Conservation (phyloP, 1,140 invertebrate genomes). For the Cherax quadricarinatus region DNA sequence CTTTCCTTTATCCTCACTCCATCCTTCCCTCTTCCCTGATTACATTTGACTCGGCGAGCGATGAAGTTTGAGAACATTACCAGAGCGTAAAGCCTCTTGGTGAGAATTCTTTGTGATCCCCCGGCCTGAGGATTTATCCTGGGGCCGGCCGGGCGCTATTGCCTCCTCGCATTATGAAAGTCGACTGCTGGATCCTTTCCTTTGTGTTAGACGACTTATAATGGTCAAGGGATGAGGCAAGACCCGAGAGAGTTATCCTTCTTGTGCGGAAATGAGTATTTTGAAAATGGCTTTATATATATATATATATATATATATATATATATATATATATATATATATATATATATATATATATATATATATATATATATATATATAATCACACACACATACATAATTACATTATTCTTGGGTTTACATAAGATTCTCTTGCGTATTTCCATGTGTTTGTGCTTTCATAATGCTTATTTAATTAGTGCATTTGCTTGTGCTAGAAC, state of each 20-base stretch:
- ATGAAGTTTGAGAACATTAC: constrained; percentile 50
- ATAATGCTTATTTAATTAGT: no score
- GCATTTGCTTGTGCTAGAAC: no score
- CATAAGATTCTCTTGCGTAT: no score
- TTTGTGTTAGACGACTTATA: constrained; percentile 13
- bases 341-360: no score
- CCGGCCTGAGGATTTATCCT: constrained; percentile 30
- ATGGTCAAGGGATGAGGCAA: constrained; percentile 5
- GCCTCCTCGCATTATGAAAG: constrained; percentile 21
- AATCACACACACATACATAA: no score
- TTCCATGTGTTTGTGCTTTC: no score
- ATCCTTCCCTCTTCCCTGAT: constrained; percentile 16
- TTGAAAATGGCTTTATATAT: not conserved
- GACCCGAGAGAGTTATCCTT: not conserved
- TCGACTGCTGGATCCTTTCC: constrained; percentile 22
- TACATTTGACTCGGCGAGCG: constrained; percentile 10
- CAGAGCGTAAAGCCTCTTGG: constrained; percentile 45
- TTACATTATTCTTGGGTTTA: no score
- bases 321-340: constrained; percentile 1
- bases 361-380: no score
- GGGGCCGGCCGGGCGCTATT: constrained; percentile 7
- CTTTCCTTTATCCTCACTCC: constrained; percentile 12
- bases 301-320: constrained; percentile 14
- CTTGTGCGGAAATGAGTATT: not conserved
- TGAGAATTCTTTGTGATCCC: constrained; percentile 38